phyloP scores from a whole-genome alignment of 2,888 invertebrate genomes.

The Cryptosula pallasiana region DNA sequence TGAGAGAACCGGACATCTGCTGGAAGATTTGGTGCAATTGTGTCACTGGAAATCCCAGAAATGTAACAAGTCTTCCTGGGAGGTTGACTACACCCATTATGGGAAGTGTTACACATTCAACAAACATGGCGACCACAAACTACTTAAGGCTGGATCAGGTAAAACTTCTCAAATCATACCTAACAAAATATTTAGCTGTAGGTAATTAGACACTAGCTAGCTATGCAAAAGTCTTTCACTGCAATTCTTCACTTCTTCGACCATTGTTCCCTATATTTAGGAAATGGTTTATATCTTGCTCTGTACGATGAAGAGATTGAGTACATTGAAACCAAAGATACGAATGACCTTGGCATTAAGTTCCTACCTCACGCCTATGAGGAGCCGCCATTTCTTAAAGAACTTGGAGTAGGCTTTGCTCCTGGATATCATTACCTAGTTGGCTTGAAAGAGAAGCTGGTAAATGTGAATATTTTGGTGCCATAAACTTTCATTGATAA shows the following conservation, averaged over 20 bases:
- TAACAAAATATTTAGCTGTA: no score
- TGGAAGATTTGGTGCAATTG: slow-evolving; percentile 1
- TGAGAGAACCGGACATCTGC: neutral
- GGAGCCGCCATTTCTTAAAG: slow-evolving; percentile 4
- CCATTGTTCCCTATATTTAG: no score
- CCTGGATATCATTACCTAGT: neutral
- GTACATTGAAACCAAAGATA: neutral
- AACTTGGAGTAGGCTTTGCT: neutral
- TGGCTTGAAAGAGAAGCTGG: no score
- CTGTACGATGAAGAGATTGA: neutral
- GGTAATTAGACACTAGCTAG: no score
- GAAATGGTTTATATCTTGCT: neutral
- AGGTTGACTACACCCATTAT: slow-evolving; percentile 6
- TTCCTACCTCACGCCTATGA: neutral
- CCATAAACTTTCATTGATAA: no score
- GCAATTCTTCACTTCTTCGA: no score
- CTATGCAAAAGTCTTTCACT: no score
- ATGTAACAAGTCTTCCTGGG: neutral
- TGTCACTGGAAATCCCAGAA: neutral
- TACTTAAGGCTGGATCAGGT: neutral
- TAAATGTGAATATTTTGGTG: no score
- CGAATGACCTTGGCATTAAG: neutral
- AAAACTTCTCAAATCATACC: no score
- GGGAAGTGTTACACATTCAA: slow-evolving; percentile 7
- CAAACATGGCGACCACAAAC: neutral